phyloP scores from a whole-genome alignment of 2,888 invertebrate species.

The Platycheirus rosarum region DNA sequence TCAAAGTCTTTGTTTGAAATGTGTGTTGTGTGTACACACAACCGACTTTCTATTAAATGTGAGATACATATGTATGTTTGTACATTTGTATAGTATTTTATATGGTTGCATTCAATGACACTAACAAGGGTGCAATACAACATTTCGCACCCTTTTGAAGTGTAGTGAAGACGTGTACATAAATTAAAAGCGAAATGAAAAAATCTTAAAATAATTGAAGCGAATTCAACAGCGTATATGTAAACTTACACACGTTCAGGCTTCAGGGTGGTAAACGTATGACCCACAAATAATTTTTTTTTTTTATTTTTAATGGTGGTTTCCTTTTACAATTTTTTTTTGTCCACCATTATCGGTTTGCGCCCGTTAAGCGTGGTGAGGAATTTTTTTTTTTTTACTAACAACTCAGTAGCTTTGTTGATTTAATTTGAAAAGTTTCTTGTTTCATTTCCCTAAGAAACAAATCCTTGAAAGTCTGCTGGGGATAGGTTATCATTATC shows the following conservation, averaged over 20 bases:
- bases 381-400: conserved; percentile 2
- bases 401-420: no score
- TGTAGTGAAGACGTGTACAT: background rate
- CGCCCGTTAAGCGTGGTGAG: no score
- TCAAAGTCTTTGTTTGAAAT: no score
- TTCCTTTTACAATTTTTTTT: background rate
- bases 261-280: background rate
- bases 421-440: no score
- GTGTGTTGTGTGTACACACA: no score
- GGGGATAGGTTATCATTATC: no score
- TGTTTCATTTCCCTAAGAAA: no score
- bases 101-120: conserved; percentile 45
- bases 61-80: conserved; percentile 15
- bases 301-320: background rate
- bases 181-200: conserved; percentile 1
- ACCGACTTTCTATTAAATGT: no score
- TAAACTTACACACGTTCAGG: conserved; percentile 5
- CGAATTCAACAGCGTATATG: conserved; percentile 17
- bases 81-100: conserved; percentile 34
- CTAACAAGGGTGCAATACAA: conserved; percentile 31
- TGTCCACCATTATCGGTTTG: no score
- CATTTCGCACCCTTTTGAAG: conserved; percentile 7
- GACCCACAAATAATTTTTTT: conserved; percentile 26
- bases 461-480: no score
- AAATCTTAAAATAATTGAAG: conserved; percentile 35